Base-by-base conservation (phyloP, 2,797 vertebrate species). In the Avahi laniger region DNA sequence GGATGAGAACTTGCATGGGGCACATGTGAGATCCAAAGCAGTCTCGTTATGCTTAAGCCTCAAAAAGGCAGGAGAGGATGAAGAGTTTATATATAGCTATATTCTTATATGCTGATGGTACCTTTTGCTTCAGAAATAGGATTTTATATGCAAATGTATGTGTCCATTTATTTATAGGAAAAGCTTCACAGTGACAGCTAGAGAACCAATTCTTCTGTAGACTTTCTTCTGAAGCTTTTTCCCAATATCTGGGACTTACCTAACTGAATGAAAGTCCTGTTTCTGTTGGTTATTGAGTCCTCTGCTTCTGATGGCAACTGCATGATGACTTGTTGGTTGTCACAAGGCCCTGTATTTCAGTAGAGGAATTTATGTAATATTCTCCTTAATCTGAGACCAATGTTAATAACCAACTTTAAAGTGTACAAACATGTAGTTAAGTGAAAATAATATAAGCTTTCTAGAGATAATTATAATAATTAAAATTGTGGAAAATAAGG, bases 381-480 rank as follows among this genome's bases (percentile, higher is more conserved):
- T 95, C 41, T 82, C 72, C 80, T 80, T 83, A 22, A 88, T 65
- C 26, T 83, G 33, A 96, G n/a, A 54, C 43, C 52, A 90, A 11
- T 76, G 95, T n/a, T 82, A 95, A 73, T 93, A 57, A 75, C 33
- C 43, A 81, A 12, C 59, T 95, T 96, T 96, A 93, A 95, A 94
- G 52, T 76, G 54, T 67, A 35, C 54, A 96, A 92, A 41, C 9
- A 48, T 95, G 41, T 86, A 95, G 85, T 86, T 91, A 91, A 93
- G 35, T 95, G 79, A 94, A 79, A 86, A 70, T 95, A 90, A 85
- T 82, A 41, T 46, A 76, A 48, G 75, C 50, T 95, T 94, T 94
- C 50, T 89, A 67, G 41, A 94, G 80, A 91, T 89, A 87, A 97
- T 63, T 73, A 4, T 87, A 93, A 90, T 89, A 89, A 89, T 20